Conservation (phyloP, 2,113 vertebrate genomes). For the Grammomys dolichurus region DNA sequence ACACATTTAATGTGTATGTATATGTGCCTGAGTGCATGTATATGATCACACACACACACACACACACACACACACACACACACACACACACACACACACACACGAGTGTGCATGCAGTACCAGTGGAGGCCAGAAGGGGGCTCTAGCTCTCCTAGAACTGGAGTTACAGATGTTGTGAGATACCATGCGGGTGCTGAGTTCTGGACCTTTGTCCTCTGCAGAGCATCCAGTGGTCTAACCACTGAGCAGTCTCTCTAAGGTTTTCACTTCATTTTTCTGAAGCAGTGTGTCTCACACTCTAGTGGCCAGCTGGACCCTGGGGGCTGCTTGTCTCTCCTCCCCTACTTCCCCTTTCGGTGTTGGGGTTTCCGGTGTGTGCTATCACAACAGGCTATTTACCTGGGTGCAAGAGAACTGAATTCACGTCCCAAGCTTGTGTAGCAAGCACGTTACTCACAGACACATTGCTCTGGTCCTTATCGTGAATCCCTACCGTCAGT, state of each 20-base stretch:
- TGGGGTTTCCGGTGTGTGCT: background rate
- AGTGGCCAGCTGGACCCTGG: background rate
- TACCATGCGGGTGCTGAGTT: background rate
- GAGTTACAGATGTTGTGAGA: background rate
- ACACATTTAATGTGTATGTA: background rate
- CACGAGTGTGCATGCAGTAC: background rate
- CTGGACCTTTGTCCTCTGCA: background rate
- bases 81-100: no score
- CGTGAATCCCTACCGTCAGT: background rate
- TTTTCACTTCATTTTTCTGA: background rate
- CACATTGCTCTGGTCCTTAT: background rate
- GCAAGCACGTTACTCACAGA: background rate
- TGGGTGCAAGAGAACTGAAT: background rate
- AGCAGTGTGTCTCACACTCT: background rate
- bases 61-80: no score
- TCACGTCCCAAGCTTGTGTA: background rate
- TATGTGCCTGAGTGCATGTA: background rate
- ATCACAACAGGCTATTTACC: background rate
- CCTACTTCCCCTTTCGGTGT: no score
- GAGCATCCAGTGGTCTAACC: background rate
- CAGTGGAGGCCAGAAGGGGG: background rate
- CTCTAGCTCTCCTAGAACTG: background rate
- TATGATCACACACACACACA: background rate
- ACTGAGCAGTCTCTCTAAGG: background rate
- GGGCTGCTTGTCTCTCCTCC: background rate